Evolutionary conservation across 2,888 invertebrate genomes (phyloP).

Genomic region (Caenorhabditis imperialis): DNA sequence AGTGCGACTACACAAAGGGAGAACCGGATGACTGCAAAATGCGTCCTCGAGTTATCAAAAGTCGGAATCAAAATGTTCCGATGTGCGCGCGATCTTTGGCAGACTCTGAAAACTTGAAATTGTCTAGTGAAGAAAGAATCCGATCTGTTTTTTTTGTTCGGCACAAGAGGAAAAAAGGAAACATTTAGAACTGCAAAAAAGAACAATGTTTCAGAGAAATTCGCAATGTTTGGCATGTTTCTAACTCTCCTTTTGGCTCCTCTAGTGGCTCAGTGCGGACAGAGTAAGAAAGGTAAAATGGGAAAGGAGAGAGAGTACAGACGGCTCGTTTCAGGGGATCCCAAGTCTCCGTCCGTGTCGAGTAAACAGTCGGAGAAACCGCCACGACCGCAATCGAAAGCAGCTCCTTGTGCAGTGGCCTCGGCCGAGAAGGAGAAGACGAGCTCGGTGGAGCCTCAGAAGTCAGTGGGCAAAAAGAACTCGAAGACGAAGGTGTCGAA

Average conservation of each 20-base stretch:
- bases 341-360: no score
- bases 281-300: background rate
- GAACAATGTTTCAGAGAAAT: slow-evolving; percentile 30
- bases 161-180: no score
- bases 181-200: no score
- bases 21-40: slow-evolving; percentile 1
- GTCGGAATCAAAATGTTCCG: slow-evolving; percentile 35
- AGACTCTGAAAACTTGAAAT: slow-evolving; percentile 27
- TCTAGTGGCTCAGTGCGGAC: slow-evolving; percentile 16
- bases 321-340: no score
- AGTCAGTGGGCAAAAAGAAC: background rate
- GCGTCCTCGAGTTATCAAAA: slow-evolving; percentile 15
- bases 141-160: slow-evolving; percentile 4
- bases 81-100: slow-evolving; percentile 22
- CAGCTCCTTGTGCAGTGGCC: background rate
- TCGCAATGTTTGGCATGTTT: slow-evolving; percentile 34
- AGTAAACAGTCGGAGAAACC: background rate
- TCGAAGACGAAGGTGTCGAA: slow-evolving; percentile 2
- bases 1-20: background rate
- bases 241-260: slow-evolving; percentile 23
- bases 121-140: slow-evolving; percentile 3
- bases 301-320: no score
- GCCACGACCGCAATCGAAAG: slow-evolving; percentile 11
- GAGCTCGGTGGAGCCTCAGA: slow-evolving; percentile 11
- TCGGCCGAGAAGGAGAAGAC: slow-evolving; percentile 16